Evolutionary conservation across 2,797 vertebrate species (phyloP).

Genomic region (Ctenochaetus hawaiiensis): DNA sequence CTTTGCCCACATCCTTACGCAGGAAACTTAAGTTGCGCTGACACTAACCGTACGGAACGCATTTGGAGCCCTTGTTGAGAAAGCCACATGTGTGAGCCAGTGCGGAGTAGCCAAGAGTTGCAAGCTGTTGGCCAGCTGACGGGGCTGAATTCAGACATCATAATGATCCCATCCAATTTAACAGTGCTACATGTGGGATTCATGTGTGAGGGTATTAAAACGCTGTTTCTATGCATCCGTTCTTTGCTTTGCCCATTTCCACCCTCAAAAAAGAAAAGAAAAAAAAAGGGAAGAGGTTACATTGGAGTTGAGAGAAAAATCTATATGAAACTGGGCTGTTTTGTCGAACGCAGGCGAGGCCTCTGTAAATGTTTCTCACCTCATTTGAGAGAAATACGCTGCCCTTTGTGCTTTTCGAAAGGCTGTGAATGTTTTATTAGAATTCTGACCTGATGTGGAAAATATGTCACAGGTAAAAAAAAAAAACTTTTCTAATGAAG

Average conservation of each 20-base stretch:
- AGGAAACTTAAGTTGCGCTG: constrained; percentile 77
- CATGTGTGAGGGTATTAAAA: constrained; percentile 78
- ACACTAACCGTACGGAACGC: constrained; percentile 73
- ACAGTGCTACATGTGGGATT: constrained; percentile 78
- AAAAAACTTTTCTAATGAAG: constrained; percentile 42
- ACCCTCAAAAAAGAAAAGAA: constrained; percentile 28
- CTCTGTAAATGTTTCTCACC: constrained; percentile 65
- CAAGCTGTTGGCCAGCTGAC: constrained; percentile 82
- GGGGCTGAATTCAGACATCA: constrained; percentile 79
- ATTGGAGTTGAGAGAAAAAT: constrained; percentile 45
- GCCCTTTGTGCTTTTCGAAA: constrained; percentile 50
- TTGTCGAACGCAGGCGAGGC: constrained; percentile 24
- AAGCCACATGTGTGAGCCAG: constrained; percentile 80
- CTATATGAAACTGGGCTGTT: constrained; percentile 44
- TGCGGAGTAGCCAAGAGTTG: constrained; percentile 72
- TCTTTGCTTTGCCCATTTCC: constrained; percentile 59
- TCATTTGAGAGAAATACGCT: constrained; percentile 55
- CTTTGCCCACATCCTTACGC: constrained; percentile 82
- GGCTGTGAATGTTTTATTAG: constrained; percentile 65
- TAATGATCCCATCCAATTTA: constrained; percentile 80
- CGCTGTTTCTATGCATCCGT: constrained; percentile 74
- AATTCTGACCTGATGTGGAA: constrained; percentile 70
- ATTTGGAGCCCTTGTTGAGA: constrained; percentile 68
- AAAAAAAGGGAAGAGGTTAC: constrained; percentile 26
- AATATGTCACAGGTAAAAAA: constrained; percentile 65